A percentile compares a stretch with the other conserved stretches of the same genome.
These are phyloP conservation scores for Desoria tigrina DNA, from an alignment of 2,888 invertebrate species.

Conservation along the genomic window DNA sequence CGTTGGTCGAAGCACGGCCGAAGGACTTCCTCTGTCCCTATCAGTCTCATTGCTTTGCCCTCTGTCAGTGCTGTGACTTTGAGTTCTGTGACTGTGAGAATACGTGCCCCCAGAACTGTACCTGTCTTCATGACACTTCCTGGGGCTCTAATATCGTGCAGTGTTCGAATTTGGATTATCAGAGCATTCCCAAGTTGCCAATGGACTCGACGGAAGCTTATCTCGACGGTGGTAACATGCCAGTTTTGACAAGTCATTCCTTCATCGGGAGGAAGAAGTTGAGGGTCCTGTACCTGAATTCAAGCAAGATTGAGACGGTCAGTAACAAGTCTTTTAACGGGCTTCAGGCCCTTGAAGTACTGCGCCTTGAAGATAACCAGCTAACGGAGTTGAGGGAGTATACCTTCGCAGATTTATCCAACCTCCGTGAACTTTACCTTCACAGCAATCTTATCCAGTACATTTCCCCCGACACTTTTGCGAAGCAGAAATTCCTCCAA, in stretches of 20 bases:
- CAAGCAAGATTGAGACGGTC: constrained; percentile 74
- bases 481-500: constrained; percentile 71
- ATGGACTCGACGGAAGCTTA: constrained; percentile 88
- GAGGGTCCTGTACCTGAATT: constrained; percentile 73
- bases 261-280: constrained; percentile 81
- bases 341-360: constrained; percentile 70
- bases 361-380: constrained; percentile 71
- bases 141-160: constrained; percentile 89
- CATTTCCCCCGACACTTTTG: constrained; percentile 72
- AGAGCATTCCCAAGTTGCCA: constrained; percentile 84
- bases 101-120: constrained; percentile 91
- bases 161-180: constrained; percentile 80
- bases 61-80: constrained; percentile 94
- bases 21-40: constrained; percentile 89
- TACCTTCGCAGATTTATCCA: constrained; percentile 76
- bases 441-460: constrained; percentile 71
- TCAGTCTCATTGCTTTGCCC: constrained; percentile 88
- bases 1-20: constrained; percentile 71
- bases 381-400: constrained; percentile 70
- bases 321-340: constrained; percentile 83
- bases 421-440: constrained; percentile 70
- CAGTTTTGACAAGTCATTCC: constrained; percentile 75
- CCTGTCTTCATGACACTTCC: constrained; percentile 90
- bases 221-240: constrained; percentile 78
- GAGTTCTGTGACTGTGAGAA: constrained; percentile 96